Conservation (phyloP, 2,113 vertebrate genomes). For the Apeltes quadracus region DNA sequence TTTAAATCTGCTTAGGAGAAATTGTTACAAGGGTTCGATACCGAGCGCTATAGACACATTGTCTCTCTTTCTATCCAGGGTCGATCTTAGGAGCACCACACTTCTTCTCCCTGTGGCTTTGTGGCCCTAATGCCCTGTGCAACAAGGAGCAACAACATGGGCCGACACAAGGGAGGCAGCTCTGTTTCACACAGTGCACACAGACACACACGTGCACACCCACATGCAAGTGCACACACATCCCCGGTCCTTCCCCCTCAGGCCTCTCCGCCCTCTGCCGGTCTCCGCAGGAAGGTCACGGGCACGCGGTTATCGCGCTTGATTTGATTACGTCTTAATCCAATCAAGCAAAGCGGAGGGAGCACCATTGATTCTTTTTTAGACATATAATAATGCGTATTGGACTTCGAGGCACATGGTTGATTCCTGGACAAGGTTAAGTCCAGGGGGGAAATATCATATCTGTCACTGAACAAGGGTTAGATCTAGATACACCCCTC, state of each 20-base stretch:
- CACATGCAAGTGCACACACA: background rate
- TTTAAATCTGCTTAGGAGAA: background rate
- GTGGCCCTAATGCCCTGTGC: background rate
- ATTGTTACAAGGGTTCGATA: background rate
- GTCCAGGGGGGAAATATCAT: constrained; percentile 60
- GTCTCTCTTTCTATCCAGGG: no score
- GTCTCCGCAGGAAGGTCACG: constrained; percentile 74
- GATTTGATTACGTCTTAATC: constrained; percentile 82
- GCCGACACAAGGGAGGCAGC: constrained; percentile 29
- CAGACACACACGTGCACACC: constrained; percentile 9
- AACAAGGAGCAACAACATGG: constrained; percentile 34
- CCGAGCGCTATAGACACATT: background rate
- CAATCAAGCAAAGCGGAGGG: constrained; percentile 77
- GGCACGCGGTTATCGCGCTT: constrained; percentile 70
- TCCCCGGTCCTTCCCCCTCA: constrained; percentile 29
- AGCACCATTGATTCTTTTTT: constrained; percentile 71
- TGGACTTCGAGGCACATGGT: constrained; percentile 62
- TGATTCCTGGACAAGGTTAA: constrained; percentile 70
- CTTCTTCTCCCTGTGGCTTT: constrained; percentile 4
- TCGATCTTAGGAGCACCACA: background rate
- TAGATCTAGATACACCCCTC: constrained; percentile 21
- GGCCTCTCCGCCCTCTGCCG: constrained; percentile 28
- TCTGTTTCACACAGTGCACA: constrained; percentile 15
- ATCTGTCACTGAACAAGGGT: constrained; percentile 44
- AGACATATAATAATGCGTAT: constrained; percentile 72